phyloP scores from a whole-genome alignment of 2,888 invertebrate species.

The Cataglyphis altisquamis region DNA sequence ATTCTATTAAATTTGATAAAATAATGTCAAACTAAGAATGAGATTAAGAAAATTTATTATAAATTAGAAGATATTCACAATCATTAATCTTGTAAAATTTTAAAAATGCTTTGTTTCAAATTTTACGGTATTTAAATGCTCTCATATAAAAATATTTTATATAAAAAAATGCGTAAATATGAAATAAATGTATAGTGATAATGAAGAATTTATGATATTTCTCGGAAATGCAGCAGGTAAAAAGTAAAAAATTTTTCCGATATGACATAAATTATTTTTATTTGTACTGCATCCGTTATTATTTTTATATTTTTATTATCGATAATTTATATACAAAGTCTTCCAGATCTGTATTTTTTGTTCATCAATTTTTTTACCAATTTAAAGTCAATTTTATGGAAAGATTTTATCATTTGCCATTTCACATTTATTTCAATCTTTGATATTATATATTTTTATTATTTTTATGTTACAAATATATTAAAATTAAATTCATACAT shows the following conservation, averaged over 20 bases:
- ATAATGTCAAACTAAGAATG: neutral
- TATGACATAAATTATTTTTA: constrained; percentile 12
- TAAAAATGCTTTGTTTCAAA: neutral
- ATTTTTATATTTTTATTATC: neutral
- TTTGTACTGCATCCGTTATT: neutral
- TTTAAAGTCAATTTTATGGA: neutral
- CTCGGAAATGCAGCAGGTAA: neutral
- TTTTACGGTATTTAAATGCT: neutral
- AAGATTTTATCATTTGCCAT: neutral
- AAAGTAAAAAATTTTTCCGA: neutral
- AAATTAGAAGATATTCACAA: neutral
- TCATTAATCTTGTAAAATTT: neutral
- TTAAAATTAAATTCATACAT: neutral
- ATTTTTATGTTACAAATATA: constrained; percentile 10
- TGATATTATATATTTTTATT: neutral
- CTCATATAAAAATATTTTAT: neutral
- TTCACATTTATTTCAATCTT: neutral
- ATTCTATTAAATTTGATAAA: neutral
- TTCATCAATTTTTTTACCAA: neutral
- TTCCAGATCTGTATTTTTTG: neutral
- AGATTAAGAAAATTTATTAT: constrained; percentile 1
- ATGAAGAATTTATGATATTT: neutral
- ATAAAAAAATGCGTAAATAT: neutral
- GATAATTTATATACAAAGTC: neutral
- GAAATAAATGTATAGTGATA: neutral